Percentiles rank a stretch among this genome's conserved stretches.
Conservation (phyloP, 1,140 invertebrate genomes). For the Ephestia elutella region DNA sequence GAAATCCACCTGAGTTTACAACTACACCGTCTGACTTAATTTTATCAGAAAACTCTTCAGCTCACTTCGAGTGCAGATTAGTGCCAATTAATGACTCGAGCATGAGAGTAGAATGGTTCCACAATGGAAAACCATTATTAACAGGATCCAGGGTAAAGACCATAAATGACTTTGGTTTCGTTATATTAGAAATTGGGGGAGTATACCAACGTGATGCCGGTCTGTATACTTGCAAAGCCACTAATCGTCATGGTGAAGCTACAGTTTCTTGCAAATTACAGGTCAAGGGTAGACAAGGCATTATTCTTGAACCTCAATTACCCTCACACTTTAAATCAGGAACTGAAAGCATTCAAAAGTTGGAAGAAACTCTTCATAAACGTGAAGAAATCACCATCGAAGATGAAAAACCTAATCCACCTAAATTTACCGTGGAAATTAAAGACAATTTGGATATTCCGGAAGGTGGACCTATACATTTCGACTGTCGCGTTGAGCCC, state of each 20-base stretch:
- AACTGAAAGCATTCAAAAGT: constrained; percentile 90
- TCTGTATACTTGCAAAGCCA: constrained; percentile 92
- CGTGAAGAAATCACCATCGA: constrained; percentile 86
- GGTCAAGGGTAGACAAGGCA: constrained; percentile 89
- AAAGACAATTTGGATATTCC: constrained; percentile 87
- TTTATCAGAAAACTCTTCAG: constrained; percentile 90
- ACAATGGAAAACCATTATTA: constrained; percentile 92
- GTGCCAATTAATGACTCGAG: constrained; percentile 93
- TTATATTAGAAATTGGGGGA: constrained; percentile 92
- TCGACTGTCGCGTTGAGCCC: constrained; percentile 93
- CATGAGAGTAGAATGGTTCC: constrained; percentile 97
- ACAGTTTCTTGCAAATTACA: constrained; percentile 89
- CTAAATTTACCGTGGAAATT: constrained; percentile 88
- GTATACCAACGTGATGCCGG: constrained; percentile 92
- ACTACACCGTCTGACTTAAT: constrained; percentile 89
- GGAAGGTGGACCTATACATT: constrained; percentile 92
- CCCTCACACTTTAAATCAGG: constrained; percentile 89
- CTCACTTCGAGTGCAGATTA: constrained; percentile 94
- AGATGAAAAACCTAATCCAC: constrained; percentile 90
- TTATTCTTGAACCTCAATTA: constrained; percentile 92
- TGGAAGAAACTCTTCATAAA: constrained; percentile 92
- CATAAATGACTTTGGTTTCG: constrained; percentile 95
- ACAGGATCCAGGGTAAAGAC: constrained; percentile 92
- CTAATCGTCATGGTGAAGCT: constrained; percentile 92
- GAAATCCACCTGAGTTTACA: constrained; percentile 94